These are phyloP conservation scores for Papilio helenus DNA, from an alignment of 1,140 invertebrate species.

Conservation along the genomic window DNA sequence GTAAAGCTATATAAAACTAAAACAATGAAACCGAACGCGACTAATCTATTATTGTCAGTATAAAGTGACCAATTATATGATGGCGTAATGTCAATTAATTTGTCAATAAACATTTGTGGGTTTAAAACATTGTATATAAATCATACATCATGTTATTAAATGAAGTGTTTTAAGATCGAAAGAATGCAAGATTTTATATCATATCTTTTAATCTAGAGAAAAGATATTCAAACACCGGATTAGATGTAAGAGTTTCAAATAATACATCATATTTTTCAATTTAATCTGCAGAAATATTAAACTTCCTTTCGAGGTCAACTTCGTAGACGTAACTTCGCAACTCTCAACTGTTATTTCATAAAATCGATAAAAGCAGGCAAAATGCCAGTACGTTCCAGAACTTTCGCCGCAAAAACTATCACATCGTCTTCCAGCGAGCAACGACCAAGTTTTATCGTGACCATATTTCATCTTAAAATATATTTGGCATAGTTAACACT, in stretches of 20 bases:
- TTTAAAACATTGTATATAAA: too few species aligned
- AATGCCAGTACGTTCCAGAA: slow-evolving; percentile 29
- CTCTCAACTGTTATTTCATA: slow-evolving; percentile 18
- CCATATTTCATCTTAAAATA: slow-evolving; percentile 12
- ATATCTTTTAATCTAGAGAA: not conserved
- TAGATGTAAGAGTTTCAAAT: not conserved
- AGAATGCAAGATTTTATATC: not conserved
- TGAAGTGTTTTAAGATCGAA: not conserved
- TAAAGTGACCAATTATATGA: not conserved
- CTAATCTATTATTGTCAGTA: slow-evolving; percentile 12
- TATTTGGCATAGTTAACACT: not conserved
- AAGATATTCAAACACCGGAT: not conserved
- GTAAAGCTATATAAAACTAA: not conserved
- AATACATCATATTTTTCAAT: not conserved
- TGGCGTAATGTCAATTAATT: not conserved
- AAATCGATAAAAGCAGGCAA: slow-evolving; percentile 34
- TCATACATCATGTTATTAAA: too few species aligned
- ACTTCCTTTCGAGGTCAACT: not conserved
- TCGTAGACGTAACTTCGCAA: not conserved
- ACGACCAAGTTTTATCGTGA: slow-evolving; percentile 4
- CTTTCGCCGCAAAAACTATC: slow-evolving; percentile 21
- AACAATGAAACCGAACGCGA: slow-evolving; percentile 3
- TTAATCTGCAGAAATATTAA: not conserved
- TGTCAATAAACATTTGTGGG: too few species aligned
- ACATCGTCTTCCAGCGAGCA: not conserved